Conservation (phyloP, 1,140 invertebrate genomes). For the Trachymyrmex cornetzi region DNA sequence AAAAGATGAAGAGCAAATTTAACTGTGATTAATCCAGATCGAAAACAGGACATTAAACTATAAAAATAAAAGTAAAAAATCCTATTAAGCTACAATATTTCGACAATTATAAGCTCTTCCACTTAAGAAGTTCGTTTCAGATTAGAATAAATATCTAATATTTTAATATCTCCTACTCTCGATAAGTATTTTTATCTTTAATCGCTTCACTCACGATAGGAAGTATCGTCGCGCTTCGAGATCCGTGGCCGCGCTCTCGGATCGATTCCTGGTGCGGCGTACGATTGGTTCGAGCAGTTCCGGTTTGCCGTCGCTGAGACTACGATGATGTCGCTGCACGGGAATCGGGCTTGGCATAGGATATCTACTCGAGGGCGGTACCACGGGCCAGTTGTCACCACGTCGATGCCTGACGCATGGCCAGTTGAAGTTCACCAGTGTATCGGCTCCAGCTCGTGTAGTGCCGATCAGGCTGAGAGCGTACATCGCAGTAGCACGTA, state of each 20-base stretch:
- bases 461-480: conserved; percentile 94
- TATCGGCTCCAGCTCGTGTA: conserved; percentile 93
- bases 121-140: conserved; percentile 30
- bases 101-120: conserved; percentile 16
- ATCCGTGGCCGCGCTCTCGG: conserved; percentile 85
- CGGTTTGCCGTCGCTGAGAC: conserved; percentile 85
- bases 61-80: neutral
- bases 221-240: conserved; percentile 80
- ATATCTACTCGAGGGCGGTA: conserved; percentile 85
- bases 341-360: conserved; percentile 83
- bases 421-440: conserved; percentile 92
- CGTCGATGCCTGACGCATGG: conserved; percentile 93
- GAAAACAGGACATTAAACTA: neutral
- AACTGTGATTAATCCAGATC: too few relatives aligned
- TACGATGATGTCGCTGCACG: conserved; percentile 84
- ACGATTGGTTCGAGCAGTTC: conserved; percentile 81
- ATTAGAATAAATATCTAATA: conserved; percentile 32
- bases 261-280: conserved; percentile 83
- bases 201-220: conserved; percentile 76
- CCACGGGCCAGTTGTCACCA: conserved; percentile 94
- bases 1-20: too few relatives aligned
- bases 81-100: neutral
- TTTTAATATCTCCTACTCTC: conserved; percentile 1
- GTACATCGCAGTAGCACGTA: conserved; percentile 96
- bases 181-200: neutral